Percentiles rank a stretch among this genome's conserved stretches.
These are phyloP conservation scores for Synanthedon vespiformis DNA, from an alignment of 2,888 invertebrate species.

Conservation along the genomic window DNA sequence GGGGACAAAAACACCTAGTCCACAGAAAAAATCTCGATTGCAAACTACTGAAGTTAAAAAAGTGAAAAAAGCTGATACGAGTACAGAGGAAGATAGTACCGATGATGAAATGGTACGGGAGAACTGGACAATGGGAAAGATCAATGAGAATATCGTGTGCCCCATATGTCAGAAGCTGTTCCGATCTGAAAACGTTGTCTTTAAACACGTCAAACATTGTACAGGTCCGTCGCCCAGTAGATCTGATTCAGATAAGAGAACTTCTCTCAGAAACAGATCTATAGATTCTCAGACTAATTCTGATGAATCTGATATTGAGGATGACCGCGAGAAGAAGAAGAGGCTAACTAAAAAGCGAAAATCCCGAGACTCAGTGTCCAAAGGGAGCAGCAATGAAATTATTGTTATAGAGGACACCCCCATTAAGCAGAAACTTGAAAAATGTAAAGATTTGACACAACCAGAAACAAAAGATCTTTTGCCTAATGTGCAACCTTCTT, in stretches of 20 bases:
- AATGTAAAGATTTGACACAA: constrained; percentile 20
- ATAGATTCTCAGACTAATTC: constrained; percentile 27
- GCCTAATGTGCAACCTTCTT: constrained; percentile 20
- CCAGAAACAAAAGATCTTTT: constrained; percentile 21
- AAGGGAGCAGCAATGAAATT: constrained; percentile 28
- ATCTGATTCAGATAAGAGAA: constrained; percentile 43
- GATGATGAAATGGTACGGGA: constrained; percentile 42
- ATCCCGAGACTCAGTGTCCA: constrained; percentile 30
- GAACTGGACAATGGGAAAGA: constrained; percentile 69
- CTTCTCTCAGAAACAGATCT: constrained; percentile 18
- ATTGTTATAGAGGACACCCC: constrained; percentile 45
- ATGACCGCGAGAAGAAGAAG: constrained; percentile 29
- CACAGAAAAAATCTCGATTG: constrained; percentile 47
- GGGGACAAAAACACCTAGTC: constrained; percentile 31
- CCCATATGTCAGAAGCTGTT: constrained; percentile 63
- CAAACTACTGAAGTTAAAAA: constrained; percentile 26
- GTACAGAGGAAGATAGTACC: constrained; percentile 31
- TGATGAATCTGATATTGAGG: constrained; percentile 13
- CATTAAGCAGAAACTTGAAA: constrained; percentile 24
- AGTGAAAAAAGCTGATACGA: constrained; percentile 20
- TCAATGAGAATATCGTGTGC: constrained; percentile 63
- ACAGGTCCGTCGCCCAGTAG: constrained; percentile 58
- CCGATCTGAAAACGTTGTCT: constrained; percentile 62
- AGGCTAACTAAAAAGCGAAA: constrained; percentile 20
- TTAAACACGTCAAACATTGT: constrained; percentile 66